Evolutionary conservation across 1,140 invertebrate species (phyloP), one percentile per base, ranked within the genome.

Genomic region (Zaprionus camerounensis): DNA sequence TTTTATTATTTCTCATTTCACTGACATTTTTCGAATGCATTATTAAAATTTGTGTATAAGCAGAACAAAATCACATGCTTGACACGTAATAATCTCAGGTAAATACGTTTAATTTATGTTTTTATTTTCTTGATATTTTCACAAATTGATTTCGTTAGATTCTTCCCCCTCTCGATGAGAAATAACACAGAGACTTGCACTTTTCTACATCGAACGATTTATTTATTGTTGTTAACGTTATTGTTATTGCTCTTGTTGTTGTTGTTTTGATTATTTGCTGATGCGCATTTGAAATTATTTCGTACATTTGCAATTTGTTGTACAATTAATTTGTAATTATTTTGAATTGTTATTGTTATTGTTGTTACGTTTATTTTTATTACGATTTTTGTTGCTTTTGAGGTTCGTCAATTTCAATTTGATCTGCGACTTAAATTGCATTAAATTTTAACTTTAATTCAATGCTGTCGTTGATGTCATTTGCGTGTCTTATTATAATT

Each of bases 261-360:
- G 46, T 51, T 24, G 46, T 34, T 70, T 71, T 31, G 53, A 55
- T 53, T 53, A 28, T 51, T 61, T 70, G 41, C 17, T 36, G 28
- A 22, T 76, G 70, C 28, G 62, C 61, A 65, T 69, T 82, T 49
- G 22, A 61, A 79, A 75, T 75, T 31, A 68, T 65, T 53, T 63
- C 26, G n/a, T 49, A 49, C 12, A 13, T 31, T 76, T 17, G 36
- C 66, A 49, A 49, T 34, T 67, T 72, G 46, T 71, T 73, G 31
- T 58, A 57, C 84, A 86, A 82, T 87, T 80, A 82, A 77, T 80
- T 82, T 72, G 67, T 51, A 73, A 81, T 80, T 78, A 75, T 70
- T 75, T 74, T 49, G 53, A 46, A 79, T 72, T 82, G 69, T 77
- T 76, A 68, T 80, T 36, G 31, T 70, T 71, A 31, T 65, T 75